A percentile compares a stretch with the other conserved stretches of the same genome.
phyloP scores from a whole-genome alignment of 2,888 invertebrate species.

The Branchellion lobata region DNA sequence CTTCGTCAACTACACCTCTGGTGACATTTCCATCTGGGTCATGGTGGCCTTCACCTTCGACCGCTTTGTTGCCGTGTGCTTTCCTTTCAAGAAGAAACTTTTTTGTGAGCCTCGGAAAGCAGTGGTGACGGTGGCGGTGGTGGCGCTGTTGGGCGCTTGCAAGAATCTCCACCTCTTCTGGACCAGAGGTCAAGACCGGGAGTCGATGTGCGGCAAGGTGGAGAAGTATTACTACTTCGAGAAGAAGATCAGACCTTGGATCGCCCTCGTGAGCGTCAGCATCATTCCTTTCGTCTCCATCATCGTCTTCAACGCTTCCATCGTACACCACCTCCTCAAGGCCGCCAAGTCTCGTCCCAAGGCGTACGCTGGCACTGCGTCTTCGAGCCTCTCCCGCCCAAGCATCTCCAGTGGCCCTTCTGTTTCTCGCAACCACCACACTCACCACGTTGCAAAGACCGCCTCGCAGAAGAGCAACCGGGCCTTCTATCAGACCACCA shows the following conservation, averaged over 20 bases:
- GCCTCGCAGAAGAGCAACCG: constrained; percentile 6
- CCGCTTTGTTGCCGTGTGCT: constrained; percentile 56
- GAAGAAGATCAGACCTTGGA: constrained; percentile 51
- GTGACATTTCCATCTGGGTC: constrained; percentile 54
- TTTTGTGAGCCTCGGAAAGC: constrained; percentile 53
- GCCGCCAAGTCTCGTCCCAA: constrained; percentile 24
- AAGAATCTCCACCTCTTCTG: constrained; percentile 58
- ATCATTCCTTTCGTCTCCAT: constrained; percentile 49
- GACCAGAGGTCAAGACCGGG: constrained; percentile 53
- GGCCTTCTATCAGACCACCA: constrained; percentile 51
- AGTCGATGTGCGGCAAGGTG: constrained; percentile 49
- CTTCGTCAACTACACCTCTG: constrained; percentile 42
- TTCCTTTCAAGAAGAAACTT: constrained; percentile 54
- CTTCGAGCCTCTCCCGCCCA: not conserved
- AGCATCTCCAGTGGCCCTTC: not conserved
- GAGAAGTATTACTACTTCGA: constrained; percentile 49
- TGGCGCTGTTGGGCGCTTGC: constrained; percentile 50
- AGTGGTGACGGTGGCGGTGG: constrained; percentile 24
- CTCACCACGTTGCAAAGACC: not conserved
- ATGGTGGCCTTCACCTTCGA: constrained; percentile 58
- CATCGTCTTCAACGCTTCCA: constrained; percentile 50
- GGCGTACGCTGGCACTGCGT: constrained; percentile 20
- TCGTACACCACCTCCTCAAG: constrained; percentile 48
- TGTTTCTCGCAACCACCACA: not conserved
- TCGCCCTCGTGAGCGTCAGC: constrained; percentile 49